Base-by-base conservation (phyloP, 2,113 vertebrate genomes). In the Xenopus borealis region DNA sequence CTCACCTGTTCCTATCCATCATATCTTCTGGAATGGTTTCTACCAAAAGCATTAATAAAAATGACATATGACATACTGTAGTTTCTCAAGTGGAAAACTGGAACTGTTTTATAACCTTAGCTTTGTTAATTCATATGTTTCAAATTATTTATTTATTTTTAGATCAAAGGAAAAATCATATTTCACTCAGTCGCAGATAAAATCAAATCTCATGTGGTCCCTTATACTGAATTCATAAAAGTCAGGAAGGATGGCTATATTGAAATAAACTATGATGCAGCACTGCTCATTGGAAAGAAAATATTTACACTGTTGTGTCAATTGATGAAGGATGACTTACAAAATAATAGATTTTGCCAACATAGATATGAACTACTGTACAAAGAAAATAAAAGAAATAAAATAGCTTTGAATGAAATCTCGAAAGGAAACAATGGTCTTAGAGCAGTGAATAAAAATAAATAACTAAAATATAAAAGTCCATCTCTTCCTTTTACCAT, bases 41-140 rank as follows among this genome's bases (percentile, higher is more conserved):
- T 80, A 80, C 65, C 69, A 40, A 18, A n/a, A 9, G 53, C 23
- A 78, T 88, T 87, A 81, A 82, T 84, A 86, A 87, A 88, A 84
- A 27, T 72, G 85, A 82, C 79, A 82, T 61, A 33, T 75, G 3
- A 7, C 81, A 78, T 70, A 78, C 81, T n/a, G n/a, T n/a, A n/a
- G n/a, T 87, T 85, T 68, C 71, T 84, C 75, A 83, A 80, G 78
- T 80, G 77, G 79, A 66, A 83, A 82, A 83, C 19, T 52, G 72
- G 52, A 45, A 73, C 76, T 76, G 81, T 86, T 81, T 72, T 83
- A 80, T 79, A 84, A 81, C 63, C 81, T 86, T 84, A 78, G 72
- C 66, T 85, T 83, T 87, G 83, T 83, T 76, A 72, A 74, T 82
- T 86, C 40, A 57, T 76, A 47, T 84, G 46, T 80, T 84, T 67